phyloP scores from a whole-genome alignment of 1,140 invertebrate genomes.

The Dermatophagoides farinae region DNA sequence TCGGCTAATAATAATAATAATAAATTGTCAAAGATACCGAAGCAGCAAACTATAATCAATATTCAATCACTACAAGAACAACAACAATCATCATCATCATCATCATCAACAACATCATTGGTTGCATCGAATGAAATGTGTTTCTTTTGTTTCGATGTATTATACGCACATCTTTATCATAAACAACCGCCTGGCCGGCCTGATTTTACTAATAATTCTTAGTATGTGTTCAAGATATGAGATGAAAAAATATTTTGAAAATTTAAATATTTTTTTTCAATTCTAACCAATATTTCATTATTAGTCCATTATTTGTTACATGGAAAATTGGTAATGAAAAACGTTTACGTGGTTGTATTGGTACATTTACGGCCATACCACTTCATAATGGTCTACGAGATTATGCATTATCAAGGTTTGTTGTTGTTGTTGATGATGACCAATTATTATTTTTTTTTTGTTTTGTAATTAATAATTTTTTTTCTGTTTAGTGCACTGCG shows the following conservation, averaged over 20 bases:
- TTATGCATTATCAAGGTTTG: conserved; percentile 73
- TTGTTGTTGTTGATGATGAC: background rate
- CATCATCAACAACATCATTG: conserved; percentile 23
- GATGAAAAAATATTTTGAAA: background rate
- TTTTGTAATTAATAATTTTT: conserved; percentile 6
- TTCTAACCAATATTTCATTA: background rate
- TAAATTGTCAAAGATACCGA: no score
- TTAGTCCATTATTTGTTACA: conserved; percentile 88
- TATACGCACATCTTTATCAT: conserved; percentile 78
- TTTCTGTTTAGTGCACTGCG: conserved; percentile 63
- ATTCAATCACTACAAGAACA: no score
- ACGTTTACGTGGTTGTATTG: conserved; percentile 75
- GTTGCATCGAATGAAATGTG: conserved; percentile 86
- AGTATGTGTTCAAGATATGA: conserved; percentile 44
- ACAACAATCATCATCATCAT: background rate
- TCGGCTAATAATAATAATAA: no score
- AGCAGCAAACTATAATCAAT: no score
- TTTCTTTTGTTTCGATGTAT: conserved; percentile 92
- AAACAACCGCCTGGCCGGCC: conserved; percentile 68
- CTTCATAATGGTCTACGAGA: conserved; percentile 77
- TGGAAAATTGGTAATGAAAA: conserved; percentile 91
- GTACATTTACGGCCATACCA: conserved; percentile 83
- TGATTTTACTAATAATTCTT: conserved; percentile 79
- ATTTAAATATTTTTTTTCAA: background rate
- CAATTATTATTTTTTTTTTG: background rate